These are phyloP conservation scores for Trichogramma dendrolimi DNA, from an alignment of 2,888 invertebrate species.

Conservation along the genomic window DNA sequence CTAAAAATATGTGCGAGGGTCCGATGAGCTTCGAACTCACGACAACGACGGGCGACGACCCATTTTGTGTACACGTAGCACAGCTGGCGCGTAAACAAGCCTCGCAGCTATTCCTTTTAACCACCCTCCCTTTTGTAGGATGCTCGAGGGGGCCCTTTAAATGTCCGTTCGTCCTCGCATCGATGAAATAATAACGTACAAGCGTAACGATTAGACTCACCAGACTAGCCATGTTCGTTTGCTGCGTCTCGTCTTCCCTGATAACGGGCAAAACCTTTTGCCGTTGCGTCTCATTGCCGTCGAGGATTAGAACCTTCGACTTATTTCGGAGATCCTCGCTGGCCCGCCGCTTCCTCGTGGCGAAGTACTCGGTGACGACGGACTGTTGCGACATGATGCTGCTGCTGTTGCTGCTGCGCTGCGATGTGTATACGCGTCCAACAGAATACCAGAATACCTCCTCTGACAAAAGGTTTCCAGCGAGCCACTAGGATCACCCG, in stretches of 20 bases:
- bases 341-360: conserved; percentile 72
- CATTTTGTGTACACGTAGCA: too few species aligned
- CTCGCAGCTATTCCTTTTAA: too few species aligned
- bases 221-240: conserved; percentile 6
- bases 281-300: conserved; percentile 55
- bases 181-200: not conserved
- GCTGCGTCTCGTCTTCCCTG: conserved; percentile 25
- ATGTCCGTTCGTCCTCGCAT: not conserved
- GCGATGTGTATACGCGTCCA: conserved; percentile 1
- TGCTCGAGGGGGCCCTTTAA: conserved; percentile 7
- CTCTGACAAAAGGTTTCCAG: too few species aligned
- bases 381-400: conserved; percentile 66
- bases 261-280: conserved; percentile 15
- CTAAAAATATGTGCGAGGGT: too few species aligned
- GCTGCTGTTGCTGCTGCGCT: too few species aligned
- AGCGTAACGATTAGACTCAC: conserved; percentile 3
- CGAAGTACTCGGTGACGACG: conserved; percentile 71
- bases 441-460: too few species aligned
- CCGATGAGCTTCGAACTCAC: too few species aligned
- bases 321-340: conserved; percentile 59
- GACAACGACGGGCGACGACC: too few species aligned
- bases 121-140: too few species aligned
- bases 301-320: conserved; percentile 52
- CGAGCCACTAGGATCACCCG: too few species aligned
- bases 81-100: too few species aligned